These are phyloP conservation scores for Neodontobutis hainanensis DNA, from an alignment of 2,113 vertebrate genomes.

Conservation along the genomic window DNA sequence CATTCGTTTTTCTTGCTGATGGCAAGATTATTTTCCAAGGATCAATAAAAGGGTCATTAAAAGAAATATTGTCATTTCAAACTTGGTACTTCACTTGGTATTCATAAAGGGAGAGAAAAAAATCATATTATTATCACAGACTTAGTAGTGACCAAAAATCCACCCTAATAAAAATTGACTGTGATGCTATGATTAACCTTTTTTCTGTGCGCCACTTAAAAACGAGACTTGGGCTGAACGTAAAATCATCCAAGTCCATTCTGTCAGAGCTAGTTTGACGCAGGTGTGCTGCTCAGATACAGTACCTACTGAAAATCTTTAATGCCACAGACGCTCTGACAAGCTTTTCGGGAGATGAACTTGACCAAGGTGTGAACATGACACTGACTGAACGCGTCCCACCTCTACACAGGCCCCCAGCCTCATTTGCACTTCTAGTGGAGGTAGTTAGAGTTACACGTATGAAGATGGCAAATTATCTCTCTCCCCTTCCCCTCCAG, in stretches of 20 bases:
- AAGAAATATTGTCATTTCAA: too few species aligned
- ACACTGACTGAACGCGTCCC: slow-evolving; percentile 46
- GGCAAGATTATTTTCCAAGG: too few species aligned
- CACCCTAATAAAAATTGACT: slow-evolving; percentile 32
- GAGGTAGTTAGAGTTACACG: slow-evolving; percentile 62
- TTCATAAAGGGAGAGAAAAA: too few species aligned
- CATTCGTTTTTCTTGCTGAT: too few species aligned
- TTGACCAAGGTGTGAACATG: slow-evolving; percentile 63
- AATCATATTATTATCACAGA: too few species aligned
- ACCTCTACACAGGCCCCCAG: slow-evolving; percentile 2
- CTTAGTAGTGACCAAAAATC: too few species aligned
- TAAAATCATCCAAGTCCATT: slow-evolving; percentile 21
- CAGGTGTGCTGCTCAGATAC: slow-evolving; percentile 30
- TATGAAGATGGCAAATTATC: slow-evolving; percentile 42
- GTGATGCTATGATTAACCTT: slow-evolving; percentile 38
- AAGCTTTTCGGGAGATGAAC: slow-evolving; percentile 45
- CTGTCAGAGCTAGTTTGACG: slow-evolving; percentile 43
- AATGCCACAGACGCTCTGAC: slow-evolving; percentile 37
- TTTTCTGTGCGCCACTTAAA: slow-evolving; percentile 20
- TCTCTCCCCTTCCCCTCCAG: slow-evolving; percentile 29
- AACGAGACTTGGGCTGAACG: slow-evolving; percentile 37
- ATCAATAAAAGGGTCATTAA: too few species aligned
- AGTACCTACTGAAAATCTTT: slow-evolving; percentile 46
- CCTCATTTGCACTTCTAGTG: slow-evolving; percentile 59
- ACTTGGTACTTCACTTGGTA: too few species aligned